Evolutionary conservation across 2,797 vertebrate species (phyloP), one percentile per base, ranked within the genome.

Genomic region (Microchirus variegatus): DNA sequence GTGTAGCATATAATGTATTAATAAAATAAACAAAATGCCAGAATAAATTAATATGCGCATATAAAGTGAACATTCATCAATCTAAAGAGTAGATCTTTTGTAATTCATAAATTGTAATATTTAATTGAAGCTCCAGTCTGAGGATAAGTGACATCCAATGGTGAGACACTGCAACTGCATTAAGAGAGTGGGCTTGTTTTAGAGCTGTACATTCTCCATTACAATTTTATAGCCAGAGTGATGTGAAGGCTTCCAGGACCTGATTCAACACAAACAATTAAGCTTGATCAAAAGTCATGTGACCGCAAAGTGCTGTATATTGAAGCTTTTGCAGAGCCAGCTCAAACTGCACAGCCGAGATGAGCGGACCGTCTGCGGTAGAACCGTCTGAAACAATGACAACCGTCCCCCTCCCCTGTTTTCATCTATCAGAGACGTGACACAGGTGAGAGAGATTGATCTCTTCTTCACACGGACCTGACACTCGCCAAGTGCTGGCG

Each of bases 391-490:
- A 74, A 77, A 77, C 52, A 63, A 70, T 66, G 76, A 44, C 77
- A 64, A 65, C 67, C 53, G 77, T 73, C 72, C 77, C 50, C 71
- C 16, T 45, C 63, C 51, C 60, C 59, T 2, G 15, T 63, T 75
- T 75, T 79, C 81, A 87, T 87, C 75, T 69, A 80, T 76, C 87
- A 87, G 61, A 62, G 67, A 50, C 66, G 59, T 70, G 69, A 87
- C 79, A 71, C 66, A 59, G 72, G 83, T 87, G 57, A 15, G 46
- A 47, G 70, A 89, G 87, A 90, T 88, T 88, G 87, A 92, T 90
- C 82, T 89, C 66, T 83, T 60, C 78, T 83, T 84, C 75, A 76
- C 66, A 1, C 57, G 68, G 42, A 50, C 49, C 63, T 68, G 82
- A 86, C 88, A 82, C 67, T 67, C 69, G 46, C 63, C 42, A 22